Percentiles rank a stretch among this genome's conserved stretches.
Evolutionary conservation across 2,888 invertebrate genomes (phyloP).

Genomic region (Hyppa rectilinea): DNA sequence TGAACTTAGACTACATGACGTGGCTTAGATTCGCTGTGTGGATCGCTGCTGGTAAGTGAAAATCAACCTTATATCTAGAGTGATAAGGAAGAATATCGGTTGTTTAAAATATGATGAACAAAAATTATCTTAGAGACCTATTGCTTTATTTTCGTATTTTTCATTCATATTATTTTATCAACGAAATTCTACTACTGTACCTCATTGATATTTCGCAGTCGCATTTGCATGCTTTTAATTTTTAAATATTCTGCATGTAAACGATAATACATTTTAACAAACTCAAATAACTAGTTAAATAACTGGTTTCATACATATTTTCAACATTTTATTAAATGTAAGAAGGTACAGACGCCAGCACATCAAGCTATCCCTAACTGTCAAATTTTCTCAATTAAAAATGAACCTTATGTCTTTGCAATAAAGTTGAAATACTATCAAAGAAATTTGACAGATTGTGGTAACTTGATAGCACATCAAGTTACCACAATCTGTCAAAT

Average conservation of each 20-base stretch:
- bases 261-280: background rate
- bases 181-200: too few relatives aligned
- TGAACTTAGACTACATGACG: constrained; percentile 92
- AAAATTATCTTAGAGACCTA: background rate
- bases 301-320: background rate
- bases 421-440: too few relatives aligned
- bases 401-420: too few relatives aligned
- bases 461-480: too few relatives aligned
- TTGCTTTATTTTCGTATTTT: background rate
- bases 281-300: background rate
- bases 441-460: too few relatives aligned
- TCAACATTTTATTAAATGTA: background rate
- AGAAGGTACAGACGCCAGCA: too few relatives aligned
- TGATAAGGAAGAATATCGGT: background rate
- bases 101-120: background rate
- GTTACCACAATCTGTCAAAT: too few relatives aligned
- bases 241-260: background rate
- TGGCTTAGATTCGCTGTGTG: constrained; percentile 96
- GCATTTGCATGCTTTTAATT: background rate
- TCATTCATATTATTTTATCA: background rate
- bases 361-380: too few relatives aligned
- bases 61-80: background rate
- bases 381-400: too few relatives aligned
- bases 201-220: background rate
- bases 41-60: constrained; percentile 94